Evolutionary conservation across 2,797 vertebrate genomes (phyloP), one percentile per base, ranked within the genome.

Genomic region (Hipposideros larvatus): DNA sequence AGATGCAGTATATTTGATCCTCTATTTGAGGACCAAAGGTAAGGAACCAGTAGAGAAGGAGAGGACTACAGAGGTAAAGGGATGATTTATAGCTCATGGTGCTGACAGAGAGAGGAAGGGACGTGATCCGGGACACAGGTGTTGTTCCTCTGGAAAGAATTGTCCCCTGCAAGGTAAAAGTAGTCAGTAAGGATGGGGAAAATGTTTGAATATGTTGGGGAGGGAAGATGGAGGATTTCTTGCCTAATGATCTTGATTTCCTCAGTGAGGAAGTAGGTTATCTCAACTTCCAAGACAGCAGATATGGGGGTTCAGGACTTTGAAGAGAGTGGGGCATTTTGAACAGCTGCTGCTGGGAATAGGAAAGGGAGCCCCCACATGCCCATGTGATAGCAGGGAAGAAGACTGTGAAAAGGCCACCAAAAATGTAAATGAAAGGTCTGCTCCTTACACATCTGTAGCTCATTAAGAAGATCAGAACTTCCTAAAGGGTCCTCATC

Each of bases 401-500:
- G 85, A 75, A 24, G 70, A 51, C 2, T 2, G 18, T 15, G 57
- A 77, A 75, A 88, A 96, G 97, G 94, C 70, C 14, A 78, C 87
- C 70, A 41, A 83, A 79, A 87, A 96, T 85, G 78, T 96, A 91
- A 98, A 98, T 97, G 96, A 94, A 83, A 84, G 68, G 96, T 97
- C 97, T 98, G 85, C 98, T 98, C 96, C 97, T 96, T 61, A 34
- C 13, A 97, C 97, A 98, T 98, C 97, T 98, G 98, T 66, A 97
- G 85, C 46, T 98, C 97, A 93, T 98, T 98, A 98, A 88, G 82
- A 98, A 88, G 82, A 61, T 78, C 89, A 57, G 11, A 94, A 94
- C 94, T 94, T 97, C 98, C 96, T 96, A 95, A 90, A 95, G 41
- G 68, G 85, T 92, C 68, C 92, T 71, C 90, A 57, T 95, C 85